Conservation (phyloP, 2,797 vertebrate genomes). For the Mormyrus proboscirostris region DNA sequence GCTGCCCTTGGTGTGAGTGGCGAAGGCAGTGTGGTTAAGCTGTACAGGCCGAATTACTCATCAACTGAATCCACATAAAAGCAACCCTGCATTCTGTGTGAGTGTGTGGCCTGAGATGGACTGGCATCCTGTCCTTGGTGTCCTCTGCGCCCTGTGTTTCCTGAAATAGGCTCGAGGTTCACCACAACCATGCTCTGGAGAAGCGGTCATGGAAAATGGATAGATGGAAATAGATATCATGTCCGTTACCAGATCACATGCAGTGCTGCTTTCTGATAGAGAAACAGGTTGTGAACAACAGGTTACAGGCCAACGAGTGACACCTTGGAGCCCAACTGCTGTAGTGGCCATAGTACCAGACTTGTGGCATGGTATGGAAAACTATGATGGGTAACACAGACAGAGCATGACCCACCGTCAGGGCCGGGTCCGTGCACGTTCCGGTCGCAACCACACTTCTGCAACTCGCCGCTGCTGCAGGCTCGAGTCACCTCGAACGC, state of each 20-base stretch:
- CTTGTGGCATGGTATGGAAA: neutral
- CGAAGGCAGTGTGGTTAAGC: neutral
- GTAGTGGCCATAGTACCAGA: neutral
- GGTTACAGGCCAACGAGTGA: neutral
- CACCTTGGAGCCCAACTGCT: neutral
- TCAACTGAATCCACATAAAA: neutral
- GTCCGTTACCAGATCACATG: neutral
- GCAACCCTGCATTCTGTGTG: neutral
- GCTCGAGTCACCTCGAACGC: slow-evolving; percentile 93
- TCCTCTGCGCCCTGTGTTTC: neutral
- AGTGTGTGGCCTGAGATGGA: neutral
- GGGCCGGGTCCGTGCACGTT: slow-evolving; percentile 91
- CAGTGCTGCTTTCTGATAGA: neutral
- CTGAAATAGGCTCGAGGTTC: slow-evolving; percentile 3
- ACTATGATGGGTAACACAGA: neutral
- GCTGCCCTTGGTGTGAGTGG: neutral
- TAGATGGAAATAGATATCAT: neutral
- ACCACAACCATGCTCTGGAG: neutral
- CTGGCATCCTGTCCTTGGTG: slow-evolving; percentile 3
- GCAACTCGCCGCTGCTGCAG: slow-evolving; percentile 96
- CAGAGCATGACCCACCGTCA: slow-evolving; percentile 64
- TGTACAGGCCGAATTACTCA: neutral
- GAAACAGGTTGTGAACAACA: neutral
- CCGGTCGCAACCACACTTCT: slow-evolving; percentile 96
- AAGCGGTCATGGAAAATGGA: slow-evolving; percentile 1